phyloP scores from a whole-genome alignment of 1,140 invertebrate genomes.

The Radopholus similis region DNA sequence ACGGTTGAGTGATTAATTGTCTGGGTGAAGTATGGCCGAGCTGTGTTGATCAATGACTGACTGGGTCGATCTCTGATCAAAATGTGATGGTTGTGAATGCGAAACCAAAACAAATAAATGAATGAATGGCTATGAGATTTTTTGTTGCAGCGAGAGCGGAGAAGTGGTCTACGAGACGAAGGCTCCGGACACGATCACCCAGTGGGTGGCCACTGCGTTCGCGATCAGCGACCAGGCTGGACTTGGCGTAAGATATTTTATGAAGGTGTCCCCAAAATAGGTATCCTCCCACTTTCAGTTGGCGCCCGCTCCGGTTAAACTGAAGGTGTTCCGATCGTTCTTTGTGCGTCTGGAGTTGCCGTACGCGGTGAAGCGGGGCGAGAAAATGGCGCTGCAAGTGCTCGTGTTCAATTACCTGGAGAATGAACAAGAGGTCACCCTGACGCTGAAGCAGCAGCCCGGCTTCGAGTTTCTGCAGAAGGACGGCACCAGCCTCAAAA shows the following conservation, averaged over 20 bases:
- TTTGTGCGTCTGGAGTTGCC: conserved; percentile 81
- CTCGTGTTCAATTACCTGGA: conserved; percentile 86
- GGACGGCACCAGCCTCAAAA: conserved; percentile 60
- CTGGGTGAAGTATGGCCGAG: too few relatives aligned
- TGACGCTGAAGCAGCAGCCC: conserved; percentile 74
- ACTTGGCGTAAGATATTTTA: conserved; percentile 69
- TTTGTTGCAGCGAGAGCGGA: conserved; percentile 64
- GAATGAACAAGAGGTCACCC: conserved; percentile 73
- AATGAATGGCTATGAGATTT: not conserved
- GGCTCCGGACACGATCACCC: conserved; percentile 83
- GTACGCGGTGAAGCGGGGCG: conserved; percentile 81
- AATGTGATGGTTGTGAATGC: not conserved
- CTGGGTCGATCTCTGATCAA: not conserved
- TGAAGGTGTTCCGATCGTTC: conserved; percentile 81
- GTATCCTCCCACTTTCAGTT: conserved; percentile 8
- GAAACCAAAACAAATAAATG: not conserved
- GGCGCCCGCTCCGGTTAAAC: conserved; percentile 60
- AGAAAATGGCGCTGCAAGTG: conserved; percentile 81
- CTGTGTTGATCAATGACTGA: too few relatives aligned
- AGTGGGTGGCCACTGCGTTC: conserved; percentile 87
- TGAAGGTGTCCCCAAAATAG: not conserved
- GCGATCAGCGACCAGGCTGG: conserved; percentile 77
- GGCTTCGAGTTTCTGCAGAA: conserved; percentile 69
- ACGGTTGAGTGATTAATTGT: too few relatives aligned
- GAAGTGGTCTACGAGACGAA: conserved; percentile 62